Evolutionary conservation across 2,113 vertebrate genomes (phyloP).

Genomic region (Crotophaga sulcirostris): DNA sequence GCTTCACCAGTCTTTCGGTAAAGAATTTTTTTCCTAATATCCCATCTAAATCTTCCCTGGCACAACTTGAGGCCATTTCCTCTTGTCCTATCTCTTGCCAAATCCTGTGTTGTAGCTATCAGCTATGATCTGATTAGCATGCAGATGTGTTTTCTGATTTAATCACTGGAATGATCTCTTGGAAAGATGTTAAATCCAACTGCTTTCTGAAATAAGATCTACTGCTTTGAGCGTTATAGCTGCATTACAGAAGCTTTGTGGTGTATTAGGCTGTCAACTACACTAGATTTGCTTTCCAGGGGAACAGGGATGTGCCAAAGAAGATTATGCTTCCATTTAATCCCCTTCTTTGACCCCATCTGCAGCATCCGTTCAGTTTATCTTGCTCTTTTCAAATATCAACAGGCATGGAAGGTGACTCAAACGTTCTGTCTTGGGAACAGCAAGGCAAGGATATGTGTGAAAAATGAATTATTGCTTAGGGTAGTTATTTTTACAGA

Average conservation of each 20-base stretch:
- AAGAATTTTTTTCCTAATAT: too few species aligned
- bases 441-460: background rate
- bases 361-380: background rate
- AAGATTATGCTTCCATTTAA: background rate
- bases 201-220: background rate
- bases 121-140: rapidly evolving
- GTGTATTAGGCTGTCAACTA: background rate
- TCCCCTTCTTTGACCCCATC: background rate
- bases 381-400: background rate
- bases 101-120: rapidly evolving
- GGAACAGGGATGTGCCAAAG: background rate
- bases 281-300: background rate
- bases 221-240: rapidly evolving
- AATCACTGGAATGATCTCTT: background rate
- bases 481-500: background rate
- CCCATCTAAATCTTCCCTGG: too few species aligned
- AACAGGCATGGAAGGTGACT: background rate
- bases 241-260: background rate
- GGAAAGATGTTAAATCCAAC: background rate
- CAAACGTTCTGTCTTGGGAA: background rate
- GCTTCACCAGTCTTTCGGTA: too few species aligned
- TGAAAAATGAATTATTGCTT: background rate
- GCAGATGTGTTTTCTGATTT: background rate
- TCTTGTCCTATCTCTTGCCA: too few species aligned
- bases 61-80: too few species aligned